Evolutionary conservation across 2,888 invertebrate genomes (phyloP), one percentile per base, ranked within the genome.

Genomic region (Cosmopolites sordidus): DNA sequence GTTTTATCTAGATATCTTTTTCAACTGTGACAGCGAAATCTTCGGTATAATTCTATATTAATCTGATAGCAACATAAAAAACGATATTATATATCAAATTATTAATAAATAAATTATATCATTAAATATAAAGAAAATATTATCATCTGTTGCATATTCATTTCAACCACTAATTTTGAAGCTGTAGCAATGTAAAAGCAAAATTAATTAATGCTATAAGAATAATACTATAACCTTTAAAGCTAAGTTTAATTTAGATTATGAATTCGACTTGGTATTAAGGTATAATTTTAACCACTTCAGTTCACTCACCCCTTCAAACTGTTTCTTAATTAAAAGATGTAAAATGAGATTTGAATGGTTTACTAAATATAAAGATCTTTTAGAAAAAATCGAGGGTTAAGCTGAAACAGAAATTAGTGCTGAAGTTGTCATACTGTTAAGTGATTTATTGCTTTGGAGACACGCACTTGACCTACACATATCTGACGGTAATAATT

Each of bases 381-480:
- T 12, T 33, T 12, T 11, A n/a, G n/a, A 33, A 33, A 9, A 33
- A 33, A 33, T 6, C 11, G 11, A 9, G 11, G 33, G 33, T 11
- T 12, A 11, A 11, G 33, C n/a, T 33, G 33, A 12, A 12, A 33
- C 4, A 12, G 4, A 33, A 12, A 33, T 33, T 33, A 33, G 4
- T 11, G 5, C n/a, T 33, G 11, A 11, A 5, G 33, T 5, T 33
- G 33, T 33, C 33, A 41, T 12, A 41, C 11, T 16, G 9, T 18
- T 17, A 16, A 41, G 18, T 41, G 41, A 41, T 41, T 41, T 41
- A 41, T 41, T 17, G 18, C 41, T 18, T 41, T 41, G 8, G n/a
- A 41, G 41, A n/a, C 41, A 5, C 11, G 18, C 18, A 41, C 41
- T 41, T 41, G 41, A 41, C 41, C 41, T 18, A 41, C 9, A 41